These are phyloP conservation scores for Perca flavescens DNA, from an alignment of 2,113 vertebrate genomes.

Conservation along the genomic window DNA sequence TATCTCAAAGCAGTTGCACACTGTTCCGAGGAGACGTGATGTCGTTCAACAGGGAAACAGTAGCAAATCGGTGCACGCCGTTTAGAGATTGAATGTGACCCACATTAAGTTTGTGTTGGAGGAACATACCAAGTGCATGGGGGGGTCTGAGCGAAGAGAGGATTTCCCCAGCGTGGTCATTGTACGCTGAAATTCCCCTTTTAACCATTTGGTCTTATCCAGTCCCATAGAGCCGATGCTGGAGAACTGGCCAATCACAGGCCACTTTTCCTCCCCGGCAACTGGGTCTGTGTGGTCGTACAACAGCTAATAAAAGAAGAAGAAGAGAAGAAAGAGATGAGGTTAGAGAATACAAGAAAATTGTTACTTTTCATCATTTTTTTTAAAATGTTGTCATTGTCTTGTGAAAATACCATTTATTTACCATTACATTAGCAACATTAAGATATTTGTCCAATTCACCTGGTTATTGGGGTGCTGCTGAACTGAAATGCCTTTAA, in stretches of 20 bases:
- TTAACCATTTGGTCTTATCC: constrained; percentile 94
- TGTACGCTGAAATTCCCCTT: constrained; percentile 92
- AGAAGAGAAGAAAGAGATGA: not conserved
- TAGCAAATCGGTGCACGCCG: no score
- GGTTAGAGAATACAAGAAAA: not conserved
- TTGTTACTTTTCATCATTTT: not conserved
- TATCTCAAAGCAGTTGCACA: no score
- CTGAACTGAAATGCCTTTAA: not conserved
- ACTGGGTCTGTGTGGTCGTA: constrained; percentile 76
- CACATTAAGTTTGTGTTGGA: not conserved
- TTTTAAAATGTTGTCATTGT: no score
- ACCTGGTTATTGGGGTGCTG: not conserved
- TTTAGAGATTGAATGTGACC: no score
- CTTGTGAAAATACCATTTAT: not conserved
- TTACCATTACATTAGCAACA: not conserved
- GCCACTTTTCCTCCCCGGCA: constrained; percentile 86
- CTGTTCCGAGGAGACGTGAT: no score
- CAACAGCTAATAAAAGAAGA: constrained; percentile 79
- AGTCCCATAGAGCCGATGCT: constrained; percentile 96
- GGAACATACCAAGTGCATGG: constrained; percentile 88
- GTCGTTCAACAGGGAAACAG: no score
- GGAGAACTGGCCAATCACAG: constrained; percentile 95
- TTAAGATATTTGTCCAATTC: not conserved
- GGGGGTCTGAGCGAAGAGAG: constrained; percentile 70
- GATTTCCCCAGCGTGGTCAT: constrained; percentile 83